Percentiles rank a stretch among this genome's conserved stretches.
Conservation (phyloP, 1,140 invertebrate genomes). For the Rhopalosiphum maidis region DNA sequence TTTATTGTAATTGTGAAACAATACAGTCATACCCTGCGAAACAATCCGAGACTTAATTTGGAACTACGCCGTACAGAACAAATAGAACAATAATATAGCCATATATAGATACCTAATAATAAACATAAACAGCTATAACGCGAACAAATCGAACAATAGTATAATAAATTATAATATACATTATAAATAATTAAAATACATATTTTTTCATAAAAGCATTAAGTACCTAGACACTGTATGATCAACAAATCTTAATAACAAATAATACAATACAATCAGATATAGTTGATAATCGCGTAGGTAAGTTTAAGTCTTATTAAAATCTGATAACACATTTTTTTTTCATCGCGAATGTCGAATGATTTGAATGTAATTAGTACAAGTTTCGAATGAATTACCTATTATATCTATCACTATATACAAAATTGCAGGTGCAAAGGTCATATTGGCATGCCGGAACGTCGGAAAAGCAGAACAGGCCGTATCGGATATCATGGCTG, state of each 20-base stretch:
- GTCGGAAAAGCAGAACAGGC: conserved; percentile 65
- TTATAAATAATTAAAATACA: neutral
- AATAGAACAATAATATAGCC: too few species aligned
- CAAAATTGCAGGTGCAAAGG: conserved; percentile 63
- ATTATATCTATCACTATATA: neutral
- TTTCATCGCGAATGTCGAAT: neutral
- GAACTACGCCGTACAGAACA: neutral
- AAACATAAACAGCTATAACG: neutral
- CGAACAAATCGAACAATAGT: too few species aligned
- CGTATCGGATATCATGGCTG: conserved; percentile 63
- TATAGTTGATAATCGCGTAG: neutral
- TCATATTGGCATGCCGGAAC: conserved; percentile 74
- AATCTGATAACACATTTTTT: neutral
- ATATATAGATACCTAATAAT: too few species aligned
- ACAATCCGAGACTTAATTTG: neutral
- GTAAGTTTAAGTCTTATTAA: neutral
- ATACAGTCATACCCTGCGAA: neutral
- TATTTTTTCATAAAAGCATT: neutral
- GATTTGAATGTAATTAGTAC: neutral
- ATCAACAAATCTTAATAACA: neutral
- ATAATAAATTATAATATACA: neutral
- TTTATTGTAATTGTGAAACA: too few species aligned
- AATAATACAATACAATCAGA: neutral
- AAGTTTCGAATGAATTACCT: neutral
- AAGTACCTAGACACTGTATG: neutral